Evolutionary conservation across 2,888 invertebrate species (phyloP), one percentile per base, ranked within the genome.

Genomic region (Drosophila planitibia): DNA sequence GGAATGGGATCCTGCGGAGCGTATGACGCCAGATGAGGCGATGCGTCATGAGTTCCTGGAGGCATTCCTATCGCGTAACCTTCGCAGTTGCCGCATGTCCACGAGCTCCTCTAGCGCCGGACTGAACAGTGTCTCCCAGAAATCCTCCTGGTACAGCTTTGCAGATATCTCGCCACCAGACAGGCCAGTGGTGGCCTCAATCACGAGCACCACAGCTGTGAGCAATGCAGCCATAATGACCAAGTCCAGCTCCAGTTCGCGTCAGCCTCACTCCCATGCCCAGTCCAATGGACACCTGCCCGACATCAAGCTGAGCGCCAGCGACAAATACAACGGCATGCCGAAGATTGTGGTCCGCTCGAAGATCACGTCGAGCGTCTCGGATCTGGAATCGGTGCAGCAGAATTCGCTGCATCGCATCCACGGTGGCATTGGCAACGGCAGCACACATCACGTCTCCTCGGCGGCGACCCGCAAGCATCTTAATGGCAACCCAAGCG

Each of bases 1-100:
- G 89, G 97, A 98, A 93, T 99, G 98, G 98, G 98, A 98, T 94
- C 97, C 98, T 25, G 96, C 96, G 91, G 96, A 97, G 76, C 96
- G 98, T 77, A 96, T 98, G 96, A 98, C 97, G 5, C 97, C 98
- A 0, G 97, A 97, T 65, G 98, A 98, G 92, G 98, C 98, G 3
- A 95, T 97, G 30, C 96, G 96, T 63, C 98, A 98, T 94, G 97
- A 97, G 91, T 98, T 97, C 96, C 94, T 98, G 87, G 95, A 95
- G 79, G 95, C 95, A 10, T 95, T 95, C 47, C 92, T 94, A 14
- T 93, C 94, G 57, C 93, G 93, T 58, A 91, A 92, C 61, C 93
- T 92, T 82, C 91, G 92, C 81, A 91, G 88, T 63, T 92, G 92
- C 78, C 90, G 92, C 79, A 92, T 92, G 92, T 92, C 92, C 25